These are phyloP conservation scores for Micronycteris hirsuta DNA, from an alignment of 2,113 vertebrate species.

Conservation along the genomic window DNA sequence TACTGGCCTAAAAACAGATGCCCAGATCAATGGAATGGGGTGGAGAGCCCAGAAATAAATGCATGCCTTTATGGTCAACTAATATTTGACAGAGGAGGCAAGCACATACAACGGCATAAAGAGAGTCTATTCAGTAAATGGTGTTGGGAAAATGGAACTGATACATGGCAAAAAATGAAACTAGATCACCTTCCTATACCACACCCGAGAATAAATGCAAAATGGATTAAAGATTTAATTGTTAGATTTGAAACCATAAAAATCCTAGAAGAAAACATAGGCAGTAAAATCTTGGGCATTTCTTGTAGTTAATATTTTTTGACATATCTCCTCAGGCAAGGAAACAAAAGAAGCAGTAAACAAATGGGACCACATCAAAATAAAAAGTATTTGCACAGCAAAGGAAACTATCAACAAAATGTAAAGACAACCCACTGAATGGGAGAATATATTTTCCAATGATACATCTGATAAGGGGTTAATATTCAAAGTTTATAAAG, in stretches of 20 bases:
- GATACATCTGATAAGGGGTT: no score
- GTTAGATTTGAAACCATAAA: background rate
- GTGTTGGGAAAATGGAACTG: background rate
- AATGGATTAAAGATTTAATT: background rate
- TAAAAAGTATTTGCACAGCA: no score
- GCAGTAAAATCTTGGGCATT: background rate
- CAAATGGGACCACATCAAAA: no score
- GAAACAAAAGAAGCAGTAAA: no score
- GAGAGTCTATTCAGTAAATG: background rate
- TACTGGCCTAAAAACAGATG: no score
- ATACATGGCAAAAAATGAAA: background rate
- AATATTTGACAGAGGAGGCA: background rate
- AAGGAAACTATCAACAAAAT: no score
- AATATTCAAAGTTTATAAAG: no score
- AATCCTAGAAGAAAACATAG: background rate
- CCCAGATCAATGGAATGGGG: no score
- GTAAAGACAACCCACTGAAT: no score
- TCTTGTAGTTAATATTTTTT: background rate
- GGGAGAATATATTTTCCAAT: no score
- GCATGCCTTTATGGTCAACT: background rate
- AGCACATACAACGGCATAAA: background rate
- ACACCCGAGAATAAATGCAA: background rate
- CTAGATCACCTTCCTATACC: background rate
- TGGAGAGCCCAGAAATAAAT: background rate
- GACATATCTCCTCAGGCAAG: background rate